Conservation (phyloP, 2,113 vertebrate genomes). For the Mesoclemmys tuberculata region DNA sequence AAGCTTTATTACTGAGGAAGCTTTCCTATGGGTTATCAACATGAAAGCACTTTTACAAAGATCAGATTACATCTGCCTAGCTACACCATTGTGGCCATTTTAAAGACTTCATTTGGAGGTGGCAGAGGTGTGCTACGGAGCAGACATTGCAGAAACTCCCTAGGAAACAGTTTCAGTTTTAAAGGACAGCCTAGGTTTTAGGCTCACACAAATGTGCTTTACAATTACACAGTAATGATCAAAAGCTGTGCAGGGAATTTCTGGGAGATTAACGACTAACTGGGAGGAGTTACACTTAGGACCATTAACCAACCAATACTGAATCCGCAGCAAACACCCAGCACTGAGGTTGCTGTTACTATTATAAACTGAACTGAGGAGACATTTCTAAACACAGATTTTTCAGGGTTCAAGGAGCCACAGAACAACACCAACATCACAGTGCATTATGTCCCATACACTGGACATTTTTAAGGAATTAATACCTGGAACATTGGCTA, state of each 20-base stretch:
- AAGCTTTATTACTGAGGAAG: conserved; percentile 4
- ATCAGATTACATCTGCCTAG: conserved; percentile 43
- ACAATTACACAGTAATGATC: conserved; percentile 17
- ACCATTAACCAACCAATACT: conserved; percentile 17
- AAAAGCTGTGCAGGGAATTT: neutral
- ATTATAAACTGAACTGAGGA: conserved; percentile 31
- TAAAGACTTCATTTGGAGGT: conserved; percentile 20
- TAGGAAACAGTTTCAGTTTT: neutral
- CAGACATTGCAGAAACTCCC: neutral
- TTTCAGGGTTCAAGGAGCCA: conserved; percentile 28
- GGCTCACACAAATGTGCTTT: neutral
- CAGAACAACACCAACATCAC: neutral
- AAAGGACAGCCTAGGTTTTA: neutral
- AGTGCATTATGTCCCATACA: conserved; percentile 28
- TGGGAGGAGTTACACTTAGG: conserved; percentile 36
- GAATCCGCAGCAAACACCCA: neutral
- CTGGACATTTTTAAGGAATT: conserved; percentile 8
- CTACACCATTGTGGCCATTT: neutral
- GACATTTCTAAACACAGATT: neutral
- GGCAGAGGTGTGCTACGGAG: neutral
- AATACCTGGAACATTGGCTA: conserved; percentile 2
- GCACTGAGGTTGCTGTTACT: neutral
- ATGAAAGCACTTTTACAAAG: conserved; percentile 44
- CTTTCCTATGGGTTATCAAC: neutral
- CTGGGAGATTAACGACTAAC: neutral